These are phyloP conservation scores for Spea hammondii DNA, from an alignment of 2,797 vertebrate genomes.

Conservation along the genomic window DNA sequence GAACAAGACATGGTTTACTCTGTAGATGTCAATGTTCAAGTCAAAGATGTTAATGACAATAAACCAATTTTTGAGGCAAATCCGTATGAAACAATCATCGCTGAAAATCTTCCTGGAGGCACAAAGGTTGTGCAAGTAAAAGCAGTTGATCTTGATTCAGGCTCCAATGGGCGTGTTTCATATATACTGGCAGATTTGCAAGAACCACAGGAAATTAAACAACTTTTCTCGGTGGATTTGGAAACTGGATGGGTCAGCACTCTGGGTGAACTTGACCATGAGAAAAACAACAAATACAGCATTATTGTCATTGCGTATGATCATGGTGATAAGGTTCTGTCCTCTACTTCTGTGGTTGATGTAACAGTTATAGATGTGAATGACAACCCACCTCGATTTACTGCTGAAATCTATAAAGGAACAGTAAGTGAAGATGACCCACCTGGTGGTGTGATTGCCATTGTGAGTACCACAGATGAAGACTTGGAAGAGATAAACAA, in stretches of 20 bases:
- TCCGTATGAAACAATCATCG: constrained; percentile 85
- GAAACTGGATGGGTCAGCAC: constrained; percentile 95
- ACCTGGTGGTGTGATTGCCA: constrained; percentile 89
- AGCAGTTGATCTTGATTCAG: constrained; percentile 87
- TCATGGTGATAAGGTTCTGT: constrained; percentile 82
- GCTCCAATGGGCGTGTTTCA: constrained; percentile 84
- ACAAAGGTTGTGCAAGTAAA: constrained; percentile 87
- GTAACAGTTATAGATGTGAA: constrained; percentile 91
- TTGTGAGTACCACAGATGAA: constrained; percentile 89
- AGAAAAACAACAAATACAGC: constrained; percentile 74
- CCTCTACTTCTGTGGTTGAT: constrained; percentile 77
- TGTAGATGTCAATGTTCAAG: constrained; percentile 86
- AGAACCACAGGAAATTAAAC: constrained; percentile 70
- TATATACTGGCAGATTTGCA: constrained; percentile 86
- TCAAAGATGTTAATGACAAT: constrained; percentile 95
- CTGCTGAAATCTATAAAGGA: constrained; percentile 95
- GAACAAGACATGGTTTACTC: constrained; percentile 76
- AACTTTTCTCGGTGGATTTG: constrained; percentile 83
- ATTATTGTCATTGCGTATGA: constrained; percentile 83
- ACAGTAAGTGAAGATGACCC: constrained; percentile 96
- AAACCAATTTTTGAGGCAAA: constrained; percentile 86
- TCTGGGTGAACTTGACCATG: constrained; percentile 88
- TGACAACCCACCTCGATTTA: constrained; percentile 92
- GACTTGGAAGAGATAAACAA: constrained; percentile 88
- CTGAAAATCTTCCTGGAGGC: constrained; percentile 88